Conservation (phyloP, 2,888 invertebrate species). For the Agrotis puta region DNA sequence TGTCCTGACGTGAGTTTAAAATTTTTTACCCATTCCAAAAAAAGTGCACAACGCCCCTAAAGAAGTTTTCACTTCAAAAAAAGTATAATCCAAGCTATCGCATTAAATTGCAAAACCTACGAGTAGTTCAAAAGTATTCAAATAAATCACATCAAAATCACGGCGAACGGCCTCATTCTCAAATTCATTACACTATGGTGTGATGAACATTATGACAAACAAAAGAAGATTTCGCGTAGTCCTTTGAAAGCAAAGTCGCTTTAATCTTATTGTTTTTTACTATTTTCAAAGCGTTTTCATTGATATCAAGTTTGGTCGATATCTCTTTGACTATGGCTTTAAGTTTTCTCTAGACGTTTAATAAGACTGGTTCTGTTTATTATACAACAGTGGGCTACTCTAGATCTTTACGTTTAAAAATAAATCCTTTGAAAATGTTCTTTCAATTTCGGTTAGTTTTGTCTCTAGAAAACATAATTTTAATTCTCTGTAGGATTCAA, state of each 20-base stretch:
- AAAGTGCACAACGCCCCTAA: too few relatives aligned
- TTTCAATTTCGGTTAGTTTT: not conserved
- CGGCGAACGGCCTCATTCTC: too few relatives aligned
- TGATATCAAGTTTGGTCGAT: slow-evolving; percentile 63
- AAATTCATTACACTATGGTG: slow-evolving; percentile 66
- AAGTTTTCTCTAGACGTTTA: slow-evolving; percentile 31
- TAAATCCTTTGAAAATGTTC: not conserved
- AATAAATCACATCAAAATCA: too few relatives aligned
- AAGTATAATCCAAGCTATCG: too few relatives aligned
- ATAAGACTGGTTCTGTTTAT: slow-evolving; percentile 18
- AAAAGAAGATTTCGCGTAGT: slow-evolving; percentile 77
- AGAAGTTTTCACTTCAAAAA: too few relatives aligned
- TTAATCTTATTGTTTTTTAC: slow-evolving; percentile 83
- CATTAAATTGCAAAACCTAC: too few relatives aligned
- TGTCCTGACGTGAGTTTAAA: too few relatives aligned
- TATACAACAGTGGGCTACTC: slow-evolving; percentile 13
- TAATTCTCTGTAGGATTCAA: too few relatives aligned
- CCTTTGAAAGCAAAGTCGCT: slow-evolving; percentile 77
- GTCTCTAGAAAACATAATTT: not conserved
- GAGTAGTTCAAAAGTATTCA: too few relatives aligned
- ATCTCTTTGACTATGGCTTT: slow-evolving; percentile 45
- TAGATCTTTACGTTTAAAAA: not conserved
- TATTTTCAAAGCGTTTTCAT: slow-evolving; percentile 71
- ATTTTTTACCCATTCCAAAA: too few relatives aligned
- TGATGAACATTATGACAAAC: slow-evolving; percentile 72